Evolutionary conservation across 2,797 vertebrate genomes (phyloP), one percentile per base, ranked within the genome.

Genomic region (Falco rusticolus): DNA sequence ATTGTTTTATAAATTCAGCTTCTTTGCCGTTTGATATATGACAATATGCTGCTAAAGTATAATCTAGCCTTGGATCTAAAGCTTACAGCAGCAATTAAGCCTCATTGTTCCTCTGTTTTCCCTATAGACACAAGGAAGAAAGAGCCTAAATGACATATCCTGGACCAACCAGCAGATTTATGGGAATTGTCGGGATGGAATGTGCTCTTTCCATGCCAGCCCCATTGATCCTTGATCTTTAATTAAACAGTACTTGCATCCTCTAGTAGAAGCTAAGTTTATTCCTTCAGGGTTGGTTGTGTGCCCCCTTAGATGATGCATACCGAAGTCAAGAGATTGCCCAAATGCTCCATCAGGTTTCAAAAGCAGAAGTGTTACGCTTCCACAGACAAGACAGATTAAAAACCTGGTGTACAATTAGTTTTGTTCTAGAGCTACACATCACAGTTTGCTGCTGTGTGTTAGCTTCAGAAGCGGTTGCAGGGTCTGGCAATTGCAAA

Each of bases 401-500:
- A 54, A 87, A 90, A 94, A 25, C 59, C 20, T 70, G 45, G 3
- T 76, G 53, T 39, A 21, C 28, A 15, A 0, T 63, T 64, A n/a
- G 21, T 77, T 94, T 81, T 63, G 24, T 24, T 71, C 45, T 31
- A n/a, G n/a, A 90, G 45, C 31, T 66, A 1, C 21, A 7, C 22
- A 2, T 71, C 11, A 4, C 1, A 7, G 3, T 80, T 85, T 77
- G 34, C 43, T 5, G 3, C 72, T 0, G 0, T 25, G 25, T 43
- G 31, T 59, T 47, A 24, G 14, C 37, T 56, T 64, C 17, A 37
- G 51, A 37, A 87, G 29, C 19, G 21, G 48, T 18, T 71, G 75
- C 31, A 12, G 33, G 45, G 16, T 34, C 53, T 76, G 59, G 8
- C 34, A 45, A 3, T 59, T 41, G 54, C 21, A 50, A 29, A 4